Conservation (phyloP, 2,113 vertebrate species). For the Morone saxatilis region DNA sequence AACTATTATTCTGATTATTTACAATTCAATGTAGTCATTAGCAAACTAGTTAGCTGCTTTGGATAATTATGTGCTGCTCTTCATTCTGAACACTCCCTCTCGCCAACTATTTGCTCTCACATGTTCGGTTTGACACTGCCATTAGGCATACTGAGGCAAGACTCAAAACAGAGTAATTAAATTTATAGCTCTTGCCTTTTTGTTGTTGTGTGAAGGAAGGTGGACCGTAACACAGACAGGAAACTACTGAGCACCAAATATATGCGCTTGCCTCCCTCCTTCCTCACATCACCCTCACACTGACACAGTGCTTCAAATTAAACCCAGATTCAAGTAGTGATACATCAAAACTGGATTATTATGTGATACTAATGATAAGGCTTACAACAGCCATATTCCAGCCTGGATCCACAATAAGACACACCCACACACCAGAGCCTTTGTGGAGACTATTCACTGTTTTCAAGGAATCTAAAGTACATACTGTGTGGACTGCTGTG, state of each 20-base stretch:
- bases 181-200: neutral
- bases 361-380: conserved; percentile 29
- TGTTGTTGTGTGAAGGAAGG: conserved; percentile 2
- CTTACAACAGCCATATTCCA: conserved; percentile 23
- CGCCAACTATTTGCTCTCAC: neutral
- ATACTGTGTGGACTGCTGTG: neutral
- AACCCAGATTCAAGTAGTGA: conserved; percentile 7
- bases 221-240: neutral
- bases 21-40: too few species aligned
- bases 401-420: conserved; percentile 33
- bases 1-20: neutral
- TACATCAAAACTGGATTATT: conserved; percentile 40
- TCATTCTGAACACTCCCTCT: neutral
- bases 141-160: neutral
- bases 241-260: neutral
- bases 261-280: neutral
- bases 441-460: conserved; percentile 19
- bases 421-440: conserved; percentile 30
- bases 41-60: neutral
- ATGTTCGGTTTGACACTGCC: neutral
- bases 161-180: neutral
- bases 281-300: neutral
- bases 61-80: neutral
- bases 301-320: conserved; percentile 17
- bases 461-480: conserved; percentile 3